phyloP scores from a whole-genome alignment of 2,113 vertebrate genomes.

The Rhizomys pruinosus region DNA sequence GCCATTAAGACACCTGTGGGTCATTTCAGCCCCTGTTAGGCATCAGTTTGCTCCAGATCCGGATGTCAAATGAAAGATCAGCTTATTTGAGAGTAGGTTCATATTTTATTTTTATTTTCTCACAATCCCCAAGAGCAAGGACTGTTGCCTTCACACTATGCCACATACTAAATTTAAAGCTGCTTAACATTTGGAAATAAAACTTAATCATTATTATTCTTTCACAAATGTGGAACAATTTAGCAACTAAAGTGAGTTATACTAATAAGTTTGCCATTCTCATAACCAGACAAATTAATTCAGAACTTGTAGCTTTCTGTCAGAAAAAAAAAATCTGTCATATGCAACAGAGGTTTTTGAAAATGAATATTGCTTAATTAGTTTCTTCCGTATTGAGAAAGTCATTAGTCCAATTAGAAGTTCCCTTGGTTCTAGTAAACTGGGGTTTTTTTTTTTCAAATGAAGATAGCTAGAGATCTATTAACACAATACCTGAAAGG shows the following conservation, averaged over 20 bases:
- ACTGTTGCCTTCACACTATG: neutral
- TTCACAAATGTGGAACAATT: slow-evolving; percentile 52
- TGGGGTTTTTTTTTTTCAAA: slow-evolving; percentile 52
- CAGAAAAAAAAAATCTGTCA: slow-evolving; percentile 46
- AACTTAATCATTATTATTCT: slow-evolving; percentile 50
- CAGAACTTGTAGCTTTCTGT: slow-evolving; percentile 61
- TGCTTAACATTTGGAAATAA: slow-evolving; percentile 29
- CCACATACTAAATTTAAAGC: neutral
- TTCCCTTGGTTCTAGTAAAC: slow-evolving; percentile 58
- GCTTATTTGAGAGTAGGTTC: neutral
- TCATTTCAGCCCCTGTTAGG: neutral
- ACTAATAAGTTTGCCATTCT: slow-evolving; percentile 70
- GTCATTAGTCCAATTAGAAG: slow-evolving; percentile 70
- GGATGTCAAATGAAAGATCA: neutral
- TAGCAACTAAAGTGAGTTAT: slow-evolving; percentile 41
- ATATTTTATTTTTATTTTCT: neutral
- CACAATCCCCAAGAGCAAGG: neutral
- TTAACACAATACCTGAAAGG: slow-evolving; percentile 1
- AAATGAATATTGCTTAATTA: slow-evolving; percentile 72
- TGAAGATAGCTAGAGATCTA: slow-evolving; percentile 53
- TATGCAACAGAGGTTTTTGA: slow-evolving; percentile 3
- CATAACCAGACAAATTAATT: slow-evolving; percentile 67
- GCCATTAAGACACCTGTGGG: neutral
- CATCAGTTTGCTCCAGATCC: neutral
- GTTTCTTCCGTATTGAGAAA: slow-evolving; percentile 59